These are phyloP conservation scores for Danaus plexippus DNA, from an alignment of 1,140 invertebrate genomes.

Conservation along the genomic window DNA sequence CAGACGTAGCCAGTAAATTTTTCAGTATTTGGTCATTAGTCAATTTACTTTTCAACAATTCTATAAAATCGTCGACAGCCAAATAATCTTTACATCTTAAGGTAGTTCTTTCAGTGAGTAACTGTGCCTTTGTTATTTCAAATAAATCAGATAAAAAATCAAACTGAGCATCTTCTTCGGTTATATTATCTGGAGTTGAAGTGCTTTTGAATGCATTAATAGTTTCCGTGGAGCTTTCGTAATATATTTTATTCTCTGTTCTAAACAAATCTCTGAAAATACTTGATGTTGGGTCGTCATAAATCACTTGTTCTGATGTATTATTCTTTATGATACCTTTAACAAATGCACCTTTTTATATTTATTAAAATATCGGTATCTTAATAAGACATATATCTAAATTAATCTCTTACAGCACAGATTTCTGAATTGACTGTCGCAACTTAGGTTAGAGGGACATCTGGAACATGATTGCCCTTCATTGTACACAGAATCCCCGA, in stretches of 20 bases:
- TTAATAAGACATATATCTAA: too few species aligned
- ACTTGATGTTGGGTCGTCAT: too few species aligned
- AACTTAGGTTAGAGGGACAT: constrained; percentile 34
- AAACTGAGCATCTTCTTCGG: constrained; percentile 21
- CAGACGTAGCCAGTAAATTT: constrained; percentile 31
- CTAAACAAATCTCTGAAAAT: too few species aligned
- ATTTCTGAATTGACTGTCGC: constrained; percentile 32
- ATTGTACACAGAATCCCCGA: constrained; percentile 51
- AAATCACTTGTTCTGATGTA: too few species aligned
- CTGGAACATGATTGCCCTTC: constrained; percentile 44
- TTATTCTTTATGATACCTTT: too few species aligned
- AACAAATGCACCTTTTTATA: too few species aligned
- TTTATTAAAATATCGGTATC: not conserved
- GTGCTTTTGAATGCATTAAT: constrained; percentile 2
- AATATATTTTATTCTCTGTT: too few species aligned
- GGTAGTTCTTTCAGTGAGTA: constrained; percentile 17
- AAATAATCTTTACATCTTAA: constrained; percentile 43
- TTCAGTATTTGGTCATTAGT: constrained; percentile 45
- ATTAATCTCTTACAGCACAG: constrained; percentile 38
- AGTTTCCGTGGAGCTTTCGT: not conserved
- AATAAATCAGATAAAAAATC: constrained; percentile 46
- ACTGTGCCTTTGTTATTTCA: constrained; percentile 25
- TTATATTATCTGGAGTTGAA: constrained; percentile 3
- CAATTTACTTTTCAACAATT: constrained; percentile 52
- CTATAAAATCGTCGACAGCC: constrained; percentile 49